These are phyloP conservation scores for Euschistus heros DNA, from an alignment of 1,140 invertebrate genomes.

Conservation along the genomic window DNA sequence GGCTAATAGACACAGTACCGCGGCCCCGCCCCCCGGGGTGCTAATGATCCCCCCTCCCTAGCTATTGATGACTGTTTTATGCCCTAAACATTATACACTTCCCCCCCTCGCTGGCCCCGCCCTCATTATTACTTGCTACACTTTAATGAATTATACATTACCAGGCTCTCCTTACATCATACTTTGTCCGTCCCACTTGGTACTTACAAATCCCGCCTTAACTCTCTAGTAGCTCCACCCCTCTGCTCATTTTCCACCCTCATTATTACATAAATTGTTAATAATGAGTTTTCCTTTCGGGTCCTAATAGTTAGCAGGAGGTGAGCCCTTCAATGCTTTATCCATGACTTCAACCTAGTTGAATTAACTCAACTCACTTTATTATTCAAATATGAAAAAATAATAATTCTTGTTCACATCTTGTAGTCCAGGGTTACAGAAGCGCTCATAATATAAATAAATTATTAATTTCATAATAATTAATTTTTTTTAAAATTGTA, in stretches of 20 bases:
- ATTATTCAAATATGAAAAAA: too few relatives aligned
- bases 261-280: background rate
- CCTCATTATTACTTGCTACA: conserved; percentile 26
- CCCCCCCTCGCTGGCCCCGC: conserved; percentile 8
- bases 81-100: conserved; percentile 25
- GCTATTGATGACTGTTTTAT: conserved; percentile 27
- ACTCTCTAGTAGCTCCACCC: background rate
- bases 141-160: conserved; percentile 26
- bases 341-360: too few relatives aligned
- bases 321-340: too few relatives aligned
- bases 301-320: too few relatives aligned
- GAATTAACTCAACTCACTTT: too few relatives aligned
- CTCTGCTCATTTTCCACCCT: background rate
- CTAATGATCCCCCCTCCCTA: conserved; percentile 22
- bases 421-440: too few relatives aligned
- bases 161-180: conserved; percentile 3
- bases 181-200: background rate
- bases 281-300: too few relatives aligned
- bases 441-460: too few relatives aligned
- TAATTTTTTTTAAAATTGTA: too few relatives aligned
- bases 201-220: background rate
- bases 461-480: too few relatives aligned
- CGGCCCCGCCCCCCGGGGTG: conserved; percentile 13
- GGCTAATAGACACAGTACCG: background rate
- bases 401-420: too few relatives aligned